Evolutionary conservation across 2,888 invertebrate species (phyloP).

Genomic region (Lacanobia wlatinum): DNA sequence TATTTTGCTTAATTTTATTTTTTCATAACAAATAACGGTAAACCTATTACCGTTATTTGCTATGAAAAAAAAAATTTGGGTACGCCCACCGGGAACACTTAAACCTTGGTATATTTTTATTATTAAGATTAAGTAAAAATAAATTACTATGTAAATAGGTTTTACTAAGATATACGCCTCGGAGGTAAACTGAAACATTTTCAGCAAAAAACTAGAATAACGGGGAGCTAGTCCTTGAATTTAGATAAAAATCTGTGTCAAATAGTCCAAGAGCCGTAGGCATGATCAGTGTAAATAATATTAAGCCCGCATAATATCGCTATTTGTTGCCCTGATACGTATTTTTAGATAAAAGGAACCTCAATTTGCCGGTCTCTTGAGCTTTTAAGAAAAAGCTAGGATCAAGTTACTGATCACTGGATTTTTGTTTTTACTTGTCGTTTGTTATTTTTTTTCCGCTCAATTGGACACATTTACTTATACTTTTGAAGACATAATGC

Average conservation of each 20-base stretch:
- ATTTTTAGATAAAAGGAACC: conserved; percentile 43
- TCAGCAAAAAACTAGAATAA: conserved; percentile 1
- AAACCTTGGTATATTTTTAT: conserved; percentile 6
- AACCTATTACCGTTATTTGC: too few species aligned
- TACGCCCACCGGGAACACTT: not conserved
- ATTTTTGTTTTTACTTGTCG: not conserved
- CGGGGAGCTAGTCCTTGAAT: conserved; percentile 1
- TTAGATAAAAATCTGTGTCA: conserved; percentile 29
- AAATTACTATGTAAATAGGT: conserved; percentile 13
- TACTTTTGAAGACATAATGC: too few species aligned
- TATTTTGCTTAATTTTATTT: not conserved
- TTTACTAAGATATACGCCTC: not conserved
- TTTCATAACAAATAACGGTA: conserved; percentile 11
- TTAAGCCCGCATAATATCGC: conserved; percentile 26
- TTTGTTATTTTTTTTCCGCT: not conserved
- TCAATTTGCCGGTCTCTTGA: conserved; percentile 33
- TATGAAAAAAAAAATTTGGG: too few species aligned
- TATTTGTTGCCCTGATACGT: conserved; percentile 34
- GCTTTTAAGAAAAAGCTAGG: conserved; percentile 3
- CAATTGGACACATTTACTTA: too few species aligned
- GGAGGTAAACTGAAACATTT: not conserved
- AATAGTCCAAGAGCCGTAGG: not conserved
- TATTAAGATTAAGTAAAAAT: conserved; percentile 13
- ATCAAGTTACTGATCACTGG: not conserved
- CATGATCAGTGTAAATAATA: conserved; percentile 30